These are phyloP conservation scores for Glareola pratincola DNA, from an alignment of 2,113 vertebrate genomes.

Conservation along the genomic window DNA sequence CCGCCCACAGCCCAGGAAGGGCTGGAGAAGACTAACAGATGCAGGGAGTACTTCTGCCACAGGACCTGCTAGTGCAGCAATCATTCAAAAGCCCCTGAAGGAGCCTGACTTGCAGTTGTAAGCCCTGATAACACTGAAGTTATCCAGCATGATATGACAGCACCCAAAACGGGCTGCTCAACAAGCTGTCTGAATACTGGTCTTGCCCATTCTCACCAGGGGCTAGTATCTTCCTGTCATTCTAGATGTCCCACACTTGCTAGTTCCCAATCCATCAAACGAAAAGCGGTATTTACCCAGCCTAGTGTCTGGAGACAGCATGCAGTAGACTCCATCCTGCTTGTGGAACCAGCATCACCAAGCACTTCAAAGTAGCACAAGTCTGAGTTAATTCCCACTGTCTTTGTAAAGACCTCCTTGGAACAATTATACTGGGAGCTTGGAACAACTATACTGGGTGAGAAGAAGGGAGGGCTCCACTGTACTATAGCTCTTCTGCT, in stretches of 20 bases:
- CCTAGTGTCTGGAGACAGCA: neutral
- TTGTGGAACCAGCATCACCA: neutral
- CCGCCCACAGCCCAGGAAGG: neutral
- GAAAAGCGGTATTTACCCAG: neutral
- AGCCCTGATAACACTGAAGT: neutral
- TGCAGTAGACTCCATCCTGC: neutral
- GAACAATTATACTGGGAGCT: neutral
- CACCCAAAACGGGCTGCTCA: neutral
- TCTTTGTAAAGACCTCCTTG: neutral
- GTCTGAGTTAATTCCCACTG: neutral
- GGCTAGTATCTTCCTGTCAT: neutral
- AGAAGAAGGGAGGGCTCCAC: neutral
- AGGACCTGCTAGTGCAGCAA: neutral
- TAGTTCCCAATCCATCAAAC: neutral
- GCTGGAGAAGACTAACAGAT: neutral
- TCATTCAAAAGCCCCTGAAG: neutral
- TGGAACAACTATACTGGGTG: neutral
- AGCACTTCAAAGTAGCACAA: neutral
- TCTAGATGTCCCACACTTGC: neutral
- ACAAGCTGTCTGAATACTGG: neutral
- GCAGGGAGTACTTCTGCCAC: neutral
- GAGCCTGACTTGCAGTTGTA: neutral
- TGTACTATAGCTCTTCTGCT: neutral
- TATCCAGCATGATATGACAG: neutral
- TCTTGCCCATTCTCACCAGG: neutral